Evolutionary conservation across 2,888 invertebrate species (phyloP).

Genomic region (Mesorhabditis sp.): DNA sequence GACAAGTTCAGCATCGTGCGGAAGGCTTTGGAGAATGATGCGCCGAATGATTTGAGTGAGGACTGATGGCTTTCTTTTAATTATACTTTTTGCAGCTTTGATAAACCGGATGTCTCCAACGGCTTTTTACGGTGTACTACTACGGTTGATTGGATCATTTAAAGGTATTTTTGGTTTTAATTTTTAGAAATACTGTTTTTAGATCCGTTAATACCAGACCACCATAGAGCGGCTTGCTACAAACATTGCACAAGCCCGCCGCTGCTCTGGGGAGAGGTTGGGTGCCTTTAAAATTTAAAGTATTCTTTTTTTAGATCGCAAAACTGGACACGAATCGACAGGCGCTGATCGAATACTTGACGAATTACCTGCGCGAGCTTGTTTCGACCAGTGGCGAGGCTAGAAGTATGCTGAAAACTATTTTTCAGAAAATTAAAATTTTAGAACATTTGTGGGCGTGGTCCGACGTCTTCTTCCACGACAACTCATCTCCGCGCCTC

Average conservation of each 20-base stretch:
- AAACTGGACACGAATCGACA: neutral
- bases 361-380: conserved; percentile 19
- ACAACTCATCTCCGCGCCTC: conserved; percentile 17
- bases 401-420: conserved; percentile 13
- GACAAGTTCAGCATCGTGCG: conserved; percentile 26
- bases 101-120: conserved; percentile 15
- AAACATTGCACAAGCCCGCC: neutral
- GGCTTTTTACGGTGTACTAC: conserved; percentile 33
- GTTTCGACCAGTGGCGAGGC: conserved; percentile 13
- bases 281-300: neutral
- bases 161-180: conserved; percentile 15
- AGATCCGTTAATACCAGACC: conserved; percentile 21
- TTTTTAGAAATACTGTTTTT: conserved; percentile 1
- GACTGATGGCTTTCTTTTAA: conserved; percentile 15
- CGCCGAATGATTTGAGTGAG: conserved; percentile 30
- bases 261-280: neutral
- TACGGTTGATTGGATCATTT: conserved; percentile 34
- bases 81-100: conserved; percentile 11
- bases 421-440: neutral
- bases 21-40: conserved; percentile 28
- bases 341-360: conserved; percentile 18
- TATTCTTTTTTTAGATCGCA: neutral
- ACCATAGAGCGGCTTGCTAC: neutral
- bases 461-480: conserved; percentile 35
- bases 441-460: conserved; percentile 34